Percentiles rank a stretch among this genome's conserved stretches.
Conservation (phyloP, 2,113 vertebrate species). For the Entelurus aequoreus region DNA sequence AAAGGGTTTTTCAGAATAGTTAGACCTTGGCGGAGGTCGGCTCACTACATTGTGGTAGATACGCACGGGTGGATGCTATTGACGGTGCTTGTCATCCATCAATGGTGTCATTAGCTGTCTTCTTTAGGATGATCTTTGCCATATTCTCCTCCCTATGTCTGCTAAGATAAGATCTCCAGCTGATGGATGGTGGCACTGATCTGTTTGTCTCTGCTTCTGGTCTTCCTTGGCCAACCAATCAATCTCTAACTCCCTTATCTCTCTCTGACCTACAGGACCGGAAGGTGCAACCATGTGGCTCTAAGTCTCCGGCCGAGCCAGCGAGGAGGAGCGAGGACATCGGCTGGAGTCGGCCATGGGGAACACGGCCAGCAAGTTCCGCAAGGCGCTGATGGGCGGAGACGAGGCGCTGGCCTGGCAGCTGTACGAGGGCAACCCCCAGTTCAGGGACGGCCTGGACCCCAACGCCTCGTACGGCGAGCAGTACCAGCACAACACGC, state of each 20-base stretch:
- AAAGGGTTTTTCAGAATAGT: no score
- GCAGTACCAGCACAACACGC: constrained; percentile 96
- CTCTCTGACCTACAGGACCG: constrained; percentile 35
- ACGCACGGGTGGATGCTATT: no score
- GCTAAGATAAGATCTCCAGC: no score
- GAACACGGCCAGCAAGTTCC: constrained; percentile 98
- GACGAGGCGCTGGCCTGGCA: constrained; percentile 96
- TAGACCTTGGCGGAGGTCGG: no score
- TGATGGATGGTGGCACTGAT: neutral
- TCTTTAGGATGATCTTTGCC: constrained; percentile 8
- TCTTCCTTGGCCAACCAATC: neutral
- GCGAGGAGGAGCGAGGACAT: constrained; percentile 39
- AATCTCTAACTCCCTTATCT: constrained; percentile 10
- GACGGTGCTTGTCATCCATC: no score
- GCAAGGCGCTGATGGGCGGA: constrained; percentile 94
- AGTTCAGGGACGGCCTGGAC: constrained; percentile 94
- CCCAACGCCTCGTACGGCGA: constrained; percentile 97
- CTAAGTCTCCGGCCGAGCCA: constrained; percentile 50
- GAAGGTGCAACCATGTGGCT: constrained; percentile 55
- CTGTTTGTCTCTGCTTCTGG: neutral
- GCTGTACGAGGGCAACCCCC: constrained; percentile 96
- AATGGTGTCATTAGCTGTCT: neutral
- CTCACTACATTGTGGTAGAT: no score
- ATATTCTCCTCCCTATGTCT: neutral
- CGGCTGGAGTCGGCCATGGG: constrained; percentile 76